phyloP scores from a whole-genome alignment of 2,113 vertebrate genomes.

The Oreochromis aureus region DNA sequence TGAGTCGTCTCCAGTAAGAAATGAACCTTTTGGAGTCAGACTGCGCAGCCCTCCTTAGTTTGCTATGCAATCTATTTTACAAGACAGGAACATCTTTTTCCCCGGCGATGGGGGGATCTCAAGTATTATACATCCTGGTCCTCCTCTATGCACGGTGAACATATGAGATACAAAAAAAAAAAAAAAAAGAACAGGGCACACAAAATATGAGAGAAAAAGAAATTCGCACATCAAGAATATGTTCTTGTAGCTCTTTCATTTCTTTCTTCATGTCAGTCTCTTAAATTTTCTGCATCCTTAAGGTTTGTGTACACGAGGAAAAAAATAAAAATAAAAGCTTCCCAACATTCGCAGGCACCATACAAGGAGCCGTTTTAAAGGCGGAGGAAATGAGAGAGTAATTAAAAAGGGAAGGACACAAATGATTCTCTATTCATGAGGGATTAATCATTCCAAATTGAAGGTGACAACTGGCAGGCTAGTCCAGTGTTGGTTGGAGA shows the following conservation, averaged over 20 bases:
- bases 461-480: constrained; percentile 62
- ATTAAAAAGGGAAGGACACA: constrained; percentile 34
- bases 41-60: not conserved
- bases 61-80: not conserved
- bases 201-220: not conserved
- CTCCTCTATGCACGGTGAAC: not conserved
- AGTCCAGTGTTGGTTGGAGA: constrained; percentile 15
- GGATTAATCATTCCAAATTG: constrained; percentile 36
- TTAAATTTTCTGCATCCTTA: not conserved
- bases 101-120: not conserved
- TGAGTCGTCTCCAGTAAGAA: not conserved
- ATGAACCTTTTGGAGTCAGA: constrained; percentile 7
- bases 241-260: not conserved
- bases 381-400: not conserved
- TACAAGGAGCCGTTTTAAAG: not conserved
- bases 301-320: not conserved
- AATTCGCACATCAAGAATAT: not conserved
- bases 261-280: not conserved
- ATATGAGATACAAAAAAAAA: rapidly evolving
- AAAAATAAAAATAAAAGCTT: not conserved
- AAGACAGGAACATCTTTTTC: not conserved
- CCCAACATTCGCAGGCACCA: not conserved
- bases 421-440: constrained; percentile 24
- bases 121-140: not conserved
- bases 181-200: not conserved